These are phyloP conservation scores for Andrena praecox DNA, from an alignment of 2,888 invertebrate genomes.

Conservation along the genomic window DNA sequence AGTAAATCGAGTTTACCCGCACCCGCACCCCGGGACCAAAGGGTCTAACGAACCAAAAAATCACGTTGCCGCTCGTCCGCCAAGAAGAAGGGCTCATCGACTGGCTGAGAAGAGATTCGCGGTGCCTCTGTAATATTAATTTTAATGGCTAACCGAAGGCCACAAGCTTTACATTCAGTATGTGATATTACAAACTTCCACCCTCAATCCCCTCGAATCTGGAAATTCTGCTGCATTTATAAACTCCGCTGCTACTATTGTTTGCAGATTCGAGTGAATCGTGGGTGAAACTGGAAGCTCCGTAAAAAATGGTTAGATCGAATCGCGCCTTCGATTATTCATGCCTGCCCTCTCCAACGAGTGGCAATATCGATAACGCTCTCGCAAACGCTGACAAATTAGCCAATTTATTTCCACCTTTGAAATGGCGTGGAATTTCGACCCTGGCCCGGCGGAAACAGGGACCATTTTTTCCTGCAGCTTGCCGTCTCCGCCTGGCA, in stretches of 20 bases:
- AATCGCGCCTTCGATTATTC: neutral
- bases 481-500: neutral
- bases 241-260: neutral
- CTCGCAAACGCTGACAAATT: slow-evolving; percentile 53
- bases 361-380: neutral
- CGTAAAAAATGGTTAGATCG: neutral
- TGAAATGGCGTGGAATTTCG: slow-evolving; percentile 53
- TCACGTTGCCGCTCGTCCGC: slow-evolving; percentile 69
- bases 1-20: slow-evolving; percentile 80
- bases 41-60: slow-evolving; percentile 81
- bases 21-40: slow-evolving; percentile 73
- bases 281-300: neutral
- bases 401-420: slow-evolving; percentile 53
- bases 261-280: neutral
- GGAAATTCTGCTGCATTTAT: neutral
- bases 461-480: slow-evolving; percentile 29
- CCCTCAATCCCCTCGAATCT: neutral
- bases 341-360: neutral
- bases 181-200: neutral
- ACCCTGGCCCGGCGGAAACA: slow-evolving; percentile 1
- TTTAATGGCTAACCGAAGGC: slow-evolving; percentile 48
- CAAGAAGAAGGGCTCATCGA: slow-evolving; percentile 59
- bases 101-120: slow-evolving; percentile 3
- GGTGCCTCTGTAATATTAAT: slow-evolving; percentile 32
- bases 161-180: neutral